These are phyloP conservation scores for Lagria hirta DNA, from an alignment of 2,888 invertebrate genomes.

Conservation along the genomic window DNA sequence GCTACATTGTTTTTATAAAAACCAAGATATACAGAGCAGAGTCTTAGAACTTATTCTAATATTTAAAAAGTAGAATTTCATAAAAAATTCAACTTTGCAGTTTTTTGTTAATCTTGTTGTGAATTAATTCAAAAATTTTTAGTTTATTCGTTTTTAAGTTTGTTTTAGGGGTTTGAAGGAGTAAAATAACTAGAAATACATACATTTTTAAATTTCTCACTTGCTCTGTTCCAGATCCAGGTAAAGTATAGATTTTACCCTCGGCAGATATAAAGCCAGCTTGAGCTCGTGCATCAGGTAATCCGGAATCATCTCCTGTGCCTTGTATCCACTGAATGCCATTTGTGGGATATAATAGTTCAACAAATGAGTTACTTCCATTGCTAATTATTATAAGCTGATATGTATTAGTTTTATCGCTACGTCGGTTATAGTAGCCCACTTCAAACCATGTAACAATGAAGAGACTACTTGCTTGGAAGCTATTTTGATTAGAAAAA, in stretches of 20 bases:
- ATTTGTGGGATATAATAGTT: conserved; percentile 83
- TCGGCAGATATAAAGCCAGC: conserved; percentile 88
- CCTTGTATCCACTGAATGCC: conserved; percentile 93
- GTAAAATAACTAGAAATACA: too few species aligned
- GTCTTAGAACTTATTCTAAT: too few species aligned
- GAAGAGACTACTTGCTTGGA: conserved; percentile 76
- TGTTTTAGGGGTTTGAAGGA: too few species aligned
- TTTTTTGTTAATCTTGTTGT: too few species aligned
- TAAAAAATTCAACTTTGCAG: too few species aligned
- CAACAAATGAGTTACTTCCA: conserved; percentile 78
- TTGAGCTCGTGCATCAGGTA: conserved; percentile 90
- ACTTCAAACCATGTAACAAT: conserved; percentile 91
- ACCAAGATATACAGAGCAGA: too few species aligned
- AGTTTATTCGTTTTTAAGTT: too few species aligned
- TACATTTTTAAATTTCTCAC: conserved; percentile 78
- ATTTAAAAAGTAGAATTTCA: too few species aligned
- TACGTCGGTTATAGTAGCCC: conserved; percentile 69
- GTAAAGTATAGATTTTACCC: conserved; percentile 71
- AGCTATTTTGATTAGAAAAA: conserved; percentile 71
- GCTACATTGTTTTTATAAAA: too few species aligned
- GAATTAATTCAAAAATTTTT: too few species aligned
- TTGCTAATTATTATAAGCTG: conserved; percentile 77
- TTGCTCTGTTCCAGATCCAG: conserved; percentile 91
- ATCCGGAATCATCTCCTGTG: conserved; percentile 69
- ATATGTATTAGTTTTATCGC: conserved; percentile 81